Conservation (phyloP, 2,797 vertebrate genomes). For the Malacoraja senta region DNA sequence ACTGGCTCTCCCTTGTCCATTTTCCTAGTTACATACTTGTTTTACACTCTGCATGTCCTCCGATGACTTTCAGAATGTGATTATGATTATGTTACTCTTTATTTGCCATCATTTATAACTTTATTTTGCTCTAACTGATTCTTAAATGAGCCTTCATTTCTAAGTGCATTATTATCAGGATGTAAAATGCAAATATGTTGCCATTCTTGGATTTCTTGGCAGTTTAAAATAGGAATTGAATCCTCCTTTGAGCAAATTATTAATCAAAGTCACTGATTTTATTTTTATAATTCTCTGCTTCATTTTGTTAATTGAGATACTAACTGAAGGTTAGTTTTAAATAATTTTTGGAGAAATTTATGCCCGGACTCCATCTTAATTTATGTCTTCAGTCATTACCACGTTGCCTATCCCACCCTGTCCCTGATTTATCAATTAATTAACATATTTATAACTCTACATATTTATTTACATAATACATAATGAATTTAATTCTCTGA, state of each 20-base stretch:
- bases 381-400: conserved; percentile 16
- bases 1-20: too few relatives aligned
- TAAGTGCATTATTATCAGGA: background rate
- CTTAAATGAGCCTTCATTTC: background rate
- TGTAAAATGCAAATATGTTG: background rate
- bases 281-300: conserved; percentile 10
- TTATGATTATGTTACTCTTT: background rate
- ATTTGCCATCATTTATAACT: background rate
- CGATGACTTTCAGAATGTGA: too few relatives aligned
- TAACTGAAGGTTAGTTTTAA: conserved; percentile 2
- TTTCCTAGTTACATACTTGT: too few relatives aligned
- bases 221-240: background rate
- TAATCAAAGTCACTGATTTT: background rate
- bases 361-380: background rate
- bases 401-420: too few relatives aligned
- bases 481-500: conserved; percentile 33
- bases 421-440: conserved; percentile 19
- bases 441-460: conserved; percentile 32
- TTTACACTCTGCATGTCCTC: too few relatives aligned
- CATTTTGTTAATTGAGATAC: background rate
- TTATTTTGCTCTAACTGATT: background rate
- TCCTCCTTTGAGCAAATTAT: background rate
- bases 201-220: background rate
- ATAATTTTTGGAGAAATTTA: background rate
- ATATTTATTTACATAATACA: conserved; percentile 36